These are phyloP conservation scores for Collichthys lucidus DNA, from an alignment of 2,113 vertebrate genomes.

Conservation along the genomic window DNA sequence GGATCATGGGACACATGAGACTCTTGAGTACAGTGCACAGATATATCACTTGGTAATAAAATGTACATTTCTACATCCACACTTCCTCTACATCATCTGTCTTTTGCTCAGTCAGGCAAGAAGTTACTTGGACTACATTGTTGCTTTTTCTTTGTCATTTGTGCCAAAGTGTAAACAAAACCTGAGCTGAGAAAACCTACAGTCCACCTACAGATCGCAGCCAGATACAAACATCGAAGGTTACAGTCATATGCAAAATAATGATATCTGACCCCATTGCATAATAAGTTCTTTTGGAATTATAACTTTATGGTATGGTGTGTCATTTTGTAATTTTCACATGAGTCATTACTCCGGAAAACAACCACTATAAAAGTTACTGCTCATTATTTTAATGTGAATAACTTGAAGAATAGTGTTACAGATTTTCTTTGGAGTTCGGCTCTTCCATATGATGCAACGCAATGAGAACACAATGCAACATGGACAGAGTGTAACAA, in stretches of 20 bases:
- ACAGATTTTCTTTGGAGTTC: slow-evolving; percentile 58
- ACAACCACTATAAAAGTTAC: neutral
- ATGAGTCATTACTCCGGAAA: slow-evolving; percentile 28
- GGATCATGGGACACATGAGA: slow-evolving; percentile 15
- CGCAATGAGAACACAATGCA: slow-evolving; percentile 45
- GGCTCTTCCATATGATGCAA: slow-evolving; percentile 66
- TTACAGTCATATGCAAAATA: neutral
- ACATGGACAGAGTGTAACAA: neutral
- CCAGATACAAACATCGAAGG: slow-evolving; percentile 7
- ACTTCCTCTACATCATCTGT: neutral
- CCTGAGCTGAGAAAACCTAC: slow-evolving; percentile 25
- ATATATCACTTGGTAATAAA: slow-evolving; percentile 1
- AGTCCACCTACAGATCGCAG: slow-evolving; percentile 1
- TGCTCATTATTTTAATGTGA: slow-evolving; percentile 43
- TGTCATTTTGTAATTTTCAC: neutral
- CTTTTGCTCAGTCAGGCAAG: neutral
- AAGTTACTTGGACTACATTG: neutral
- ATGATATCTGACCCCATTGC: neutral
- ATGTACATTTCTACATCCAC: neutral
- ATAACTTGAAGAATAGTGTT: neutral
- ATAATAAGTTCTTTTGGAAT: neutral
- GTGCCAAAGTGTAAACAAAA: slow-evolving; percentile 42
- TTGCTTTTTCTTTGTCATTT: neutral
- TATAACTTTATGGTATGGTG: neutral
- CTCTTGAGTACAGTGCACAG: neutral